phyloP scores from a whole-genome alignment of 2,797 vertebrate genomes.

The Leptoclinus maculatus region DNA sequence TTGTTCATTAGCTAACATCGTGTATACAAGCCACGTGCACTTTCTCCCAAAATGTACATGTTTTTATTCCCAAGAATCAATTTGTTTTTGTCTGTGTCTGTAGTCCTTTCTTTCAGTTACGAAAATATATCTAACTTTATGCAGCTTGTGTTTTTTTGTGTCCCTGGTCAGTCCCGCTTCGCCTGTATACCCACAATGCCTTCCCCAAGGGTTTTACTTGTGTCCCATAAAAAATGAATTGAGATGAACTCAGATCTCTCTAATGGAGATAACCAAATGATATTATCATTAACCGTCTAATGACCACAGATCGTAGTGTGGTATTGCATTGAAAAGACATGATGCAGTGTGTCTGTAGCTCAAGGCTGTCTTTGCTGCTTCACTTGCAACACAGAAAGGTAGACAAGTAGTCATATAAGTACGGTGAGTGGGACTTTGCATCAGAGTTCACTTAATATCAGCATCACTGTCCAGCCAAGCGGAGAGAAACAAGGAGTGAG shows the following conservation, averaged over 20 bases:
- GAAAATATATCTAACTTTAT: not conserved
- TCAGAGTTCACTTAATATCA: constrained; percentile 76
- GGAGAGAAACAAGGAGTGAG: constrained; percentile 75
- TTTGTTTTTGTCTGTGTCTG: not conserved
- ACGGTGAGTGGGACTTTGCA: constrained; percentile 57
- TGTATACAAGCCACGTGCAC: not conserved
- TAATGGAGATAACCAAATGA: not conserved
- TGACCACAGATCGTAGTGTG: not conserved
- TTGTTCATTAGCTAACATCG: not conserved
- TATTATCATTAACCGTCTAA: constrained; percentile 1
- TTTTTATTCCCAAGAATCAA: not conserved
- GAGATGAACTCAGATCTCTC: not conserved
- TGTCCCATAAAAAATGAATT: not conserved
- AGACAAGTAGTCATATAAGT: constrained; percentile 44
- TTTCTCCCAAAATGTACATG: not conserved
- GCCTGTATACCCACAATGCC: not conserved
- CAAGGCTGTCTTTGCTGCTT: constrained; percentile 19
- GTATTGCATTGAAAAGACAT: not conserved
- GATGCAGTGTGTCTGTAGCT: constrained; percentile 4
- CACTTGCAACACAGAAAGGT: constrained; percentile 33
- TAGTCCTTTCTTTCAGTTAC: not conserved
- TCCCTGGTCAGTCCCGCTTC: not conserved
- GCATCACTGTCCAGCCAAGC: constrained; percentile 71
- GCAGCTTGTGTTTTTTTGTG: too few relatives aligned
- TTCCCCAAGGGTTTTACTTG: not conserved